These are phyloP conservation scores for Poeciliopsis retropinna DNA, from an alignment of 2,113 vertebrate genomes.

Conservation along the genomic window DNA sequence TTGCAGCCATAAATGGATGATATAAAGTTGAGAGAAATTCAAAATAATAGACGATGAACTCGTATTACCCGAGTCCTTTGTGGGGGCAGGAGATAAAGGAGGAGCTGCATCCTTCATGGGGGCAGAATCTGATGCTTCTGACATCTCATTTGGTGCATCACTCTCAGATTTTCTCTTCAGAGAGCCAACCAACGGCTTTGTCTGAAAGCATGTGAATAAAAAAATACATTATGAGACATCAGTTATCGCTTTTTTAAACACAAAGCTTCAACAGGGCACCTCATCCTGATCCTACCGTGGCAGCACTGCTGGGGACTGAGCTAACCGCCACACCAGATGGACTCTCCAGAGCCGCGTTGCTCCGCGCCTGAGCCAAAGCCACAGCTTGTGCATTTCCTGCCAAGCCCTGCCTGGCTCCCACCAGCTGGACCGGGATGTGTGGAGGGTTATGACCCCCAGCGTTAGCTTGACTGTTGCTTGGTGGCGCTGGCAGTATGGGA, in stretches of 20 bases:
- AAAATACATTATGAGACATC: not conserved
- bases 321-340: constrained; percentile 36
- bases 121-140: constrained; percentile 64
- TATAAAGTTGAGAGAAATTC: too few species aligned
- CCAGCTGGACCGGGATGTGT: constrained; percentile 94
- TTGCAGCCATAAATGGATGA: not conserved
- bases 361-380: constrained; percentile 86
- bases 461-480: constrained; percentile 75
- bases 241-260: constrained; percentile 32
- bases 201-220: constrained; percentile 39
- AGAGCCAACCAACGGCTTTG: constrained; percentile 72
- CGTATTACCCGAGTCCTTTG: constrained; percentile 68
- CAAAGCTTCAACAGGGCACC: constrained; percentile 30
- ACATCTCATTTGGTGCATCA: constrained; percentile 66
- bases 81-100: constrained; percentile 76
- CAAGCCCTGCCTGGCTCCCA: constrained; percentile 90
- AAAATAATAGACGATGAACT: not conserved
- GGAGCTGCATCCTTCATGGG: constrained; percentile 82
- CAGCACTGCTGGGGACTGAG: constrained; percentile 34
- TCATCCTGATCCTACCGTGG: constrained; percentile 61
- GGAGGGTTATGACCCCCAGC: constrained; percentile 79
- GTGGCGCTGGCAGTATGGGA: constrained; percentile 82
- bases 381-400: constrained; percentile 87
- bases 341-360: constrained; percentile 61
- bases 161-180: constrained; percentile 83